Base-by-base conservation (phyloP, 2,113 vertebrate species). In the Dasyurus viverrinus region DNA sequence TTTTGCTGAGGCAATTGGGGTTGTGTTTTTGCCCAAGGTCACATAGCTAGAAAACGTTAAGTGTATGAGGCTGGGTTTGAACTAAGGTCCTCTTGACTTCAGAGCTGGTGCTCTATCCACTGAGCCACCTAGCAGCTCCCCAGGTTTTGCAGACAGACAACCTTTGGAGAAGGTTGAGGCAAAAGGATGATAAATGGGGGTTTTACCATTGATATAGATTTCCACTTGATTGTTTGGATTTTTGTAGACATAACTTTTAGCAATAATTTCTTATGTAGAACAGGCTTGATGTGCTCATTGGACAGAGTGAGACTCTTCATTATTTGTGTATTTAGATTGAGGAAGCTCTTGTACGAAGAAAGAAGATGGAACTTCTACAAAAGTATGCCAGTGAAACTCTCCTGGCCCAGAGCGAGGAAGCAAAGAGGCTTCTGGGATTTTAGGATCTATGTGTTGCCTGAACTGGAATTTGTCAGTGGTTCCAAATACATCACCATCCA, bases 351-450 rank as follows among this genome's bases (percentile, higher is more conserved):
- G 99, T 99, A 6, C 98, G 99, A 76, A 99, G 99, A 95, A 99
- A 99, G 98, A 99, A 99, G 98, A 99, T 99, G 99, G 99, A 99
- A 96, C 97, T 99, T 57, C 98, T 99, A 47, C 99, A 99, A 98
- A 99, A 99, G n/a, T 99, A 99, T 0, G 99, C 99, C 94, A 99
- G 99, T 27, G 99, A 99, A 98, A 99, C 99, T 19, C 98, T 99
- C n/a, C 99, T 99, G 99, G 99, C 99, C 3, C 99, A 99, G 97
- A 99, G 99, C 0, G 99, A 99, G 92, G 99, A 99, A 42, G 99
- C 99, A 92, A 99, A 98, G 96, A 98, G 99, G 3, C 98, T 99
- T 14, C 47, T 99, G 90, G 99, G 99, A 0, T 94, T 99, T 60
- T 99, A 98, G 98, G n/a, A 0, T 0, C 36, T 93, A 54, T 16